A percentile compares a stretch with the other conserved stretches of the same genome.
These are phyloP conservation scores for Conopomorpha cramerella DNA, from an alignment of 1,140 invertebrate genomes.

Conservation along the genomic window DNA sequence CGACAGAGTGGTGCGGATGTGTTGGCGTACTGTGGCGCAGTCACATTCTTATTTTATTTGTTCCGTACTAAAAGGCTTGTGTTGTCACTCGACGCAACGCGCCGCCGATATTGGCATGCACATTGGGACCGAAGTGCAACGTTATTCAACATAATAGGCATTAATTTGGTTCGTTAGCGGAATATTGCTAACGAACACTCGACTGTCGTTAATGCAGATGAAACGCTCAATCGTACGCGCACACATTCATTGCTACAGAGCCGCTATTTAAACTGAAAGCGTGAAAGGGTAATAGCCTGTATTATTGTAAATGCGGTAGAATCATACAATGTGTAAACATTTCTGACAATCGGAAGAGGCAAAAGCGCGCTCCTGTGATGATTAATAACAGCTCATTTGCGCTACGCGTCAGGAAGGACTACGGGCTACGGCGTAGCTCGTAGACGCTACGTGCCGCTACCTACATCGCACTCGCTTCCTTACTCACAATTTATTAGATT, in stretches of 20 bases:
- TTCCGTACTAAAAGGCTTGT: neutral
- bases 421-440: constrained; percentile 14
- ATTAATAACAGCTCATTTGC: constrained; percentile 54
- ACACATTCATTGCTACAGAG: constrained; percentile 10
- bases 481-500: constrained; percentile 48
- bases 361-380: too few relatives aligned
- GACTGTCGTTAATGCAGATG: constrained; percentile 31
- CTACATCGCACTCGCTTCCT: constrained; percentile 53
- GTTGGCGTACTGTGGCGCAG: too few relatives aligned
- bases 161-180: constrained; percentile 56
- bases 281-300: too few relatives aligned
- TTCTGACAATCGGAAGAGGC: too few relatives aligned
- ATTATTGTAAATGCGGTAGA: too few relatives aligned
- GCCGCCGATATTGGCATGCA: constrained; percentile 31
- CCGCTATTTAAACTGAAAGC: neutral
- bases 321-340: too few relatives aligned
- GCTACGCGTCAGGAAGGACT: constrained; percentile 25
- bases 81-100: constrained; percentile 1
- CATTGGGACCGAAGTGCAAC: constrained; percentile 43
- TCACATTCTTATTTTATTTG: too few relatives aligned
- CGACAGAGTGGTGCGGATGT: too few relatives aligned
- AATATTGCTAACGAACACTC: constrained; percentile 54
- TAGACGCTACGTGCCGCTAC: constrained; percentile 23
- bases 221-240: constrained; percentile 52
- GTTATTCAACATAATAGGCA: constrained; percentile 55